Evolutionary conservation across 2,888 invertebrate genomes (phyloP).

Genomic region (Hemicrepidius hirtus): DNA sequence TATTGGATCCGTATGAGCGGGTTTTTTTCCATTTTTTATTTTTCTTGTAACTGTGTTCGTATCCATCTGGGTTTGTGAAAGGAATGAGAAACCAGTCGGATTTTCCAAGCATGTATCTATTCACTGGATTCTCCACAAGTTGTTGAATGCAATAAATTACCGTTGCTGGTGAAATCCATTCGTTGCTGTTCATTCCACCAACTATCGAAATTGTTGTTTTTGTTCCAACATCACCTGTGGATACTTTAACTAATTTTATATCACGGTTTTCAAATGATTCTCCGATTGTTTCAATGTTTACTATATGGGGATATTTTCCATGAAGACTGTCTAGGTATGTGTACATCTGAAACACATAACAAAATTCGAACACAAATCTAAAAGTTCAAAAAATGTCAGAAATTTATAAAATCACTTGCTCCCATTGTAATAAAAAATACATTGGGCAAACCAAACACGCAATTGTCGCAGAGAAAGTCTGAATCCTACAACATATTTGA

Average conservation of each 20-base stretch:
- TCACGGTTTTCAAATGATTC: slow-evolving; percentile 76
- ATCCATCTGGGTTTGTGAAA: slow-evolving; percentile 85
- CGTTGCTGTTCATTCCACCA: slow-evolving; percentile 79
- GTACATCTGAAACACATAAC: too few species aligned
- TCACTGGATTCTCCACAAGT: slow-evolving; percentile 75
- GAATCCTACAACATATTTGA: too few species aligned
- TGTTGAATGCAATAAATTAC: slow-evolving; percentile 80
- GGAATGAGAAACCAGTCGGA: slow-evolving; percentile 82
- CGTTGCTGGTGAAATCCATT: slow-evolving; percentile 81
- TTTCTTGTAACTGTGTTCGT: slow-evolving; percentile 76
- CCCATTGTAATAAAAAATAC: too few species aligned
- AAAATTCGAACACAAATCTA: too few species aligned
- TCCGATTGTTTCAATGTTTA: slow-evolving; percentile 75
- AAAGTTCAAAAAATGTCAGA: too few species aligned
- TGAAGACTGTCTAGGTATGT: slow-evolving; percentile 17
- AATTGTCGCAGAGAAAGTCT: too few species aligned
- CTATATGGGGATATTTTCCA: slow-evolving; percentile 61
- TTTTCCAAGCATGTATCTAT: slow-evolving; percentile 74
- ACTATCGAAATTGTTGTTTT: slow-evolving; percentile 78
- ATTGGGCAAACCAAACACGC: too few species aligned
- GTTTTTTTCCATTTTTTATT: slow-evolving; percentile 82
- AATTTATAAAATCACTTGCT: too few species aligned
- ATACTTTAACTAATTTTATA: slow-evolving; percentile 79
- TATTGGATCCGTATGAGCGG: slow-evolving; percentile 71
- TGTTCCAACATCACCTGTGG: slow-evolving; percentile 72